Percentiles rank a stretch among this genome's conserved stretches.
Conservation (phyloP, 53 echinoderm and acorn worm species). For the Apostichopus leukothele region DNA sequence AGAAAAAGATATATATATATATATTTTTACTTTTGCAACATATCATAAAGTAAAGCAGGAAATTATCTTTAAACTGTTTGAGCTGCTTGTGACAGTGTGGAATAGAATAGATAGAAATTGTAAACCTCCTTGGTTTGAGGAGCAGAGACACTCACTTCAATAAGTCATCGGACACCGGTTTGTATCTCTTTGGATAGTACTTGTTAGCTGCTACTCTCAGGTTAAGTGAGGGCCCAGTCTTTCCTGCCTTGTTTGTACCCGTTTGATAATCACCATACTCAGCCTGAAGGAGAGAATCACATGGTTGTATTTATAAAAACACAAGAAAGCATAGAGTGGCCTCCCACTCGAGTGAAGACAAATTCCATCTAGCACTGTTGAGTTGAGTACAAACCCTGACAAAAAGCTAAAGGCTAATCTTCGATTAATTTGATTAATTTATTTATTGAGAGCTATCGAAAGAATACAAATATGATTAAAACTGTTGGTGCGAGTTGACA, state of each 20-base stretch:
- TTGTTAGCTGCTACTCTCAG: constrained; percentile 66
- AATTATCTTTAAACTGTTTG: neutral
- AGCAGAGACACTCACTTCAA: neutral
- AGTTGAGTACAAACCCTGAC: too few relatives aligned
- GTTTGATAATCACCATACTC: constrained; percentile 48
- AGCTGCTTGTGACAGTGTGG: neutral
- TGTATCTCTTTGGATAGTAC: constrained; percentile 91
- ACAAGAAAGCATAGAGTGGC: neutral
- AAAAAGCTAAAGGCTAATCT: too few relatives aligned
- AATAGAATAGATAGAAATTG: too few relatives aligned
- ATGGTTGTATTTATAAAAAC: neutral
- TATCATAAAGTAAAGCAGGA: neutral
- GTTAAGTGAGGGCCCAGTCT: constrained; percentile 44
- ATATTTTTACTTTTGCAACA: too few relatives aligned
- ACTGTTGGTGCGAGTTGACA: too few relatives aligned
- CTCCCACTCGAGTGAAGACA: neutral
- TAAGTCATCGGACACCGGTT: constrained; percentile 44
- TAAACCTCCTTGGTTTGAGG: too few relatives aligned
- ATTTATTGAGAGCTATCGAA: too few relatives aligned
- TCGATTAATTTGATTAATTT: too few relatives aligned
- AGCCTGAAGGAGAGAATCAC: constrained; percentile 1
- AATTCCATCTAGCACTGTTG: neutral
- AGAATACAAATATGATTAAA: too few relatives aligned
- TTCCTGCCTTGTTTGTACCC: neutral
- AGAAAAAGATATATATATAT: too few relatives aligned